Evolutionary conservation across 2,113 vertebrate species (phyloP), one percentile per base, ranked within the genome.

Genomic region (Labeo rohita): DNA sequence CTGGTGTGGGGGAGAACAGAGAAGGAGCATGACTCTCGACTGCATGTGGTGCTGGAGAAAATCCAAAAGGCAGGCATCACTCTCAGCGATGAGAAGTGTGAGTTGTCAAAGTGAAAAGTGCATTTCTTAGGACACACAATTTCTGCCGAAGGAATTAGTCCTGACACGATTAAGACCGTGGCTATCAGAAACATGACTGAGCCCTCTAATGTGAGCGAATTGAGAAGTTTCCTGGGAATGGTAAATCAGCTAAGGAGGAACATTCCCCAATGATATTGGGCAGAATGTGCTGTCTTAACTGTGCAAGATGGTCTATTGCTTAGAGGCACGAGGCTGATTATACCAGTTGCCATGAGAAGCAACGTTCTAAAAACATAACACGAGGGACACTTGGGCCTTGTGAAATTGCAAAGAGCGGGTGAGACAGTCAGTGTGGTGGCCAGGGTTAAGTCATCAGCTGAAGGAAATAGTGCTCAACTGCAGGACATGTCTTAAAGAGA

Each of bases 71-170:
- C 87, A 39, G 68, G 68, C 28, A 36, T 39, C 23, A 72, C 68
- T 16, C 68, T 43, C 2, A 43, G 21, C 3, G 7, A 21, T 15
- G 72, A 18, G 13, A 90, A 89, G 6, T 89, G 84, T 8, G 36
- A 89, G 68, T 7, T 85, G 59, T 0, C 18, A 1, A 72, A 59
- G 34, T 6, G 0, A 0, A 28, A 88, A n/a, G 28, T 91, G 0
- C 18, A 1, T 0, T 90, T 89, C 36, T 39, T 89, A 3, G 90
- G 86, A 0, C 80, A 87, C 2, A n/a, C 87, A 0, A 52, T 91
- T 12, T 39, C 82, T 8, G 47, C 12, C 1, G 45, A 47, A 47
- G 45, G 45, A 47, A 47, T 8, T 8, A 47, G 45, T 47, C 45
- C 45, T 47, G 45, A 47, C 45, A 6, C 45, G 8, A 45, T 45